Base-by-base conservation (phyloP, 2,888 invertebrate species). In the Zelleria hepariella region DNA sequence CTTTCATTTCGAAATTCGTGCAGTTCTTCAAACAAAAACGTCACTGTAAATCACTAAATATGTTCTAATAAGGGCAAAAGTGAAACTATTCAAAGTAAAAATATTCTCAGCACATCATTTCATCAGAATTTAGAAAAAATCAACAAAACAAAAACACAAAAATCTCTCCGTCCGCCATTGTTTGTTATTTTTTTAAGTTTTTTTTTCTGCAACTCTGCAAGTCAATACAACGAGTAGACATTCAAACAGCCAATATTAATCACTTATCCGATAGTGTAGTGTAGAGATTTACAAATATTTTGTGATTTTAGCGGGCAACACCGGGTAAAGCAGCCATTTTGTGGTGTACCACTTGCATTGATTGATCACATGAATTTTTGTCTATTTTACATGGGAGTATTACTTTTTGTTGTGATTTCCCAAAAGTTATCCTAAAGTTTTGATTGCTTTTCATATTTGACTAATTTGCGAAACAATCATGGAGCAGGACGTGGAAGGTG, bases 301-400 rank as follows among this genome's bases (percentile, higher is more conserved):
- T n/a, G n/a, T n/a, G 57, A 63, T 60, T 58, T 15, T 4, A 10
- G 20, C 60, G 70, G 62, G 77, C 74, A 84, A 77, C 77, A 78
- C 74, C 67, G 68, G 77, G 80, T 83, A 83, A 86, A 80, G 84
- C 80, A 78, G 87, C 86, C 87, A 88, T 88, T 87, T 88, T 88
- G 86, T 87, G 83, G 83, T 87, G 87, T 86, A 86, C 78, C 74
- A 76, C 74, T 72, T 70, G 71, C 71, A 73, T 77, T 78, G 74
- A 78, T 73, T 67, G 68, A 74, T 77, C 77, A 76, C 71, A 72
- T 68, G 62, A 77, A 83, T 77, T 81, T 86, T 87, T 73, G 87
- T 85, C 85, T 84, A 87, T 85, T 87, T 86, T 86, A 87, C 84
- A 87, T 87, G 86, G 87, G 78, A 86, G 87, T 86, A 78, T 88